phyloP scores from a whole-genome alignment of 2,888 invertebrate genomes.

The Diachrysia chrysitis region DNA sequence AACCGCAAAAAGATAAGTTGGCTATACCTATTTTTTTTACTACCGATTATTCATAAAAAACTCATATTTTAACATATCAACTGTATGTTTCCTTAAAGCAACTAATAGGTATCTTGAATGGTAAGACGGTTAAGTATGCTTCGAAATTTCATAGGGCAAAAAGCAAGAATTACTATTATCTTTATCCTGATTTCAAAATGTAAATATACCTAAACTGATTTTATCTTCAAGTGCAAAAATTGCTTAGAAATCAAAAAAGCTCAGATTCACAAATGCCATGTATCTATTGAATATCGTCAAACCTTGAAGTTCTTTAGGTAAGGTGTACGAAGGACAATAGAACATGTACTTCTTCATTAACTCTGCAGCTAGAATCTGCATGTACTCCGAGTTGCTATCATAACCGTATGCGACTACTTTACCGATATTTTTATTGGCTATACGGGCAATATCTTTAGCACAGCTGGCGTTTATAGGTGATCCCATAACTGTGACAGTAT shows the following conservation, averaged over 20 bases:
- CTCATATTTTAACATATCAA: too few relatives aligned
- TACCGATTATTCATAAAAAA: too few relatives aligned
- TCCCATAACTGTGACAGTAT: constrained; percentile 67
- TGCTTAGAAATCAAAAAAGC: constrained; percentile 35
- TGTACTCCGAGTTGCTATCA: constrained; percentile 47
- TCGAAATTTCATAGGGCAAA: too few relatives aligned
- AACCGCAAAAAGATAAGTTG: background rate
- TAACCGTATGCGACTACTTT: constrained; percentile 67
- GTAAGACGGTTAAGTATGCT: too few relatives aligned
- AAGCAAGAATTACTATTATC: too few relatives aligned
- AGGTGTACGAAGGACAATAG: constrained; percentile 53
- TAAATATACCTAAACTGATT: too few relatives aligned
- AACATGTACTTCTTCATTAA: constrained; percentile 54
- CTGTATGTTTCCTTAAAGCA: too few relatives aligned
- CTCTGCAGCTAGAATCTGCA: constrained; percentile 58
- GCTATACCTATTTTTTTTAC: background rate
- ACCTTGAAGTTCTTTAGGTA: constrained; percentile 53
- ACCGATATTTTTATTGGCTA: constrained; percentile 61
- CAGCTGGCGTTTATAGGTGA: constrained; percentile 69
- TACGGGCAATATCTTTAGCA: constrained; percentile 68
- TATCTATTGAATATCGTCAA: constrained; percentile 60
- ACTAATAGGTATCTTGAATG: too few relatives aligned
- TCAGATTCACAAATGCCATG: constrained; percentile 59
- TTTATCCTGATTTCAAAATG: too few relatives aligned
- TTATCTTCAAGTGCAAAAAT: too few relatives aligned